These are phyloP conservation scores for Tragelaphus scriptus DNA, from an alignment of 2,113 vertebrate genomes.

Conservation along the genomic window DNA sequence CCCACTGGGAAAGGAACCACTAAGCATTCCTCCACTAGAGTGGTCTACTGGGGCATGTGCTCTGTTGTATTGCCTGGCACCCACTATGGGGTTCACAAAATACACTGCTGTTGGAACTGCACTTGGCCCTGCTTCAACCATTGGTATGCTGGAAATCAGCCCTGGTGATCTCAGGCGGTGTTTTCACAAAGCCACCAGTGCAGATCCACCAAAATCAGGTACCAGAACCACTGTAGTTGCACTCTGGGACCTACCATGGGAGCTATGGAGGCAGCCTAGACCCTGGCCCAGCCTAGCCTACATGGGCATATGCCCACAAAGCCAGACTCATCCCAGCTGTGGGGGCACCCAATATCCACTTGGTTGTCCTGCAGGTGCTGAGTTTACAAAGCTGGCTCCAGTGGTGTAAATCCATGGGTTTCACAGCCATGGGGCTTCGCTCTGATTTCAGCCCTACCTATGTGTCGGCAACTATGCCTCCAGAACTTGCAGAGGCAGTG, in stretches of 20 bases:
- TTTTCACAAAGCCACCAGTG: background rate
- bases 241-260: fast-evolving
- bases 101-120: background rate
- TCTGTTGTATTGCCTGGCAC: background rate
- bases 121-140: background rate
- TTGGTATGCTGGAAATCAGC: background rate
- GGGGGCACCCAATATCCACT: background rate
- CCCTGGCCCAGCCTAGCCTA: background rate
- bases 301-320: background rate
- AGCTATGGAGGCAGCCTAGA: background rate
- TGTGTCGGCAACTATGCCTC: background rate
- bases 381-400: background rate
- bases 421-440: background rate
- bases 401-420: background rate
- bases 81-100: background rate
- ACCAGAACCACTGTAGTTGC: background rate
- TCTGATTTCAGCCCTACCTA: background rate
- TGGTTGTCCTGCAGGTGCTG: background rate
- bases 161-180: background rate
- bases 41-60: background rate
- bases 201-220: background rate
- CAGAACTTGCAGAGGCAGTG: background rate
- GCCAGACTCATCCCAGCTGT: background rate
- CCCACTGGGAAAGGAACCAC: background rate
- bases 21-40: background rate